Conservation (phyloP, 2,888 invertebrate genomes). For the Phorcus lineatus region DNA sequence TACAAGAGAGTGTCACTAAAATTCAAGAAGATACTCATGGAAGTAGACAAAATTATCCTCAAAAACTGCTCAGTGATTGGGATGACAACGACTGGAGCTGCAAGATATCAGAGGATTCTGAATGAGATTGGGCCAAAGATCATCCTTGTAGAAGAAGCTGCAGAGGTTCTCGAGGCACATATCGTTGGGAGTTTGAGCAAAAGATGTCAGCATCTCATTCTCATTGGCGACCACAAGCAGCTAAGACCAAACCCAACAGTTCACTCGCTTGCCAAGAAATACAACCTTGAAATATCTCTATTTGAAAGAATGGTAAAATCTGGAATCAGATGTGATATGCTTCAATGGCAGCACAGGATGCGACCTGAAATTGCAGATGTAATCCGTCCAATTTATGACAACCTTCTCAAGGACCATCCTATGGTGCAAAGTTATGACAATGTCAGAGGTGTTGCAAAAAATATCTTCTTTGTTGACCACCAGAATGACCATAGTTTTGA, state of each 20-base stretch:
- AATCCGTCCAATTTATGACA: conserved; percentile 64
- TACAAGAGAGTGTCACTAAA: conserved; percentile 52
- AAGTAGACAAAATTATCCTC: conserved; percentile 64
- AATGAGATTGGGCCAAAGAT: conserved; percentile 71
- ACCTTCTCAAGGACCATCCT: conserved; percentile 60
- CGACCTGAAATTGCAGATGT: conserved; percentile 70
- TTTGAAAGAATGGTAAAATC: conserved; percentile 88
- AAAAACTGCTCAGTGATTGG: conserved; percentile 59
- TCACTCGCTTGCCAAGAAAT: conserved; percentile 82
- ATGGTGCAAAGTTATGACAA: conserved; percentile 55
- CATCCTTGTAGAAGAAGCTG: conserved; percentile 88
- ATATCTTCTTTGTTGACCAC: conserved; percentile 70
- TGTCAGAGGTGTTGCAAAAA: conserved; percentile 61
- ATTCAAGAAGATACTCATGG: conserved; percentile 50
- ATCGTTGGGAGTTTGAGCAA: conserved; percentile 85
- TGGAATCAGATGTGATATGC: conserved; percentile 79
- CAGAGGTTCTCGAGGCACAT: conserved; percentile 90
- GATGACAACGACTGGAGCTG: conserved; percentile 73
- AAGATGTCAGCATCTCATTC: conserved; percentile 86
- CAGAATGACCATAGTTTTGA: conserved; percentile 50
- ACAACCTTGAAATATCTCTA: conserved; percentile 85
- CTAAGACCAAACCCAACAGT: conserved; percentile 84
- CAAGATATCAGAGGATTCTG: conserved; percentile 65
- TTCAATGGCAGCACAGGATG: conserved; percentile 80
- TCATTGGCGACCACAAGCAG: conserved; percentile 90